Evolutionary conservation across 2,888 invertebrate genomes (phyloP).

Genomic region (Thymelicus lineola): DNA sequence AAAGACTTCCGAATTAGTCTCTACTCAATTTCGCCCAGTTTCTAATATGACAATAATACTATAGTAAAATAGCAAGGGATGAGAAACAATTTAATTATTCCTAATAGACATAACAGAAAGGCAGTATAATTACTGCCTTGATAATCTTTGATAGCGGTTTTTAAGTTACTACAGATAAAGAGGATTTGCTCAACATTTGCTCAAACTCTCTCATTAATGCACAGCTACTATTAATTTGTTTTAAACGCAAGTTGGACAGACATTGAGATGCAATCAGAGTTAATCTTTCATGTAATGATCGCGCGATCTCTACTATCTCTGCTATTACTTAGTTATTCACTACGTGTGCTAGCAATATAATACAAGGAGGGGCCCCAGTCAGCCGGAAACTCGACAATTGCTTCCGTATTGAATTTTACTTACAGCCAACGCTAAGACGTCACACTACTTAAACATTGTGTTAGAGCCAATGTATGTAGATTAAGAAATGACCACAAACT

Average conservation of each 20-base stretch:
- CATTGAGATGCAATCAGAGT: constrained; percentile 49
- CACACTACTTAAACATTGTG: constrained; percentile 1
- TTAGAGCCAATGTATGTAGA: background rate
- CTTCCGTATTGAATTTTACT: constrained; percentile 44
- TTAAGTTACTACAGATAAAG: no score
- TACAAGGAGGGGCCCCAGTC: constrained; percentile 43
- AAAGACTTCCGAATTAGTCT: no score
- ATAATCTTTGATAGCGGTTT: no score
- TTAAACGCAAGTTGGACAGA: constrained; percentile 2
- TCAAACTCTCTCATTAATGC: no score
- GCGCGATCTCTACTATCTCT: constrained; percentile 45
- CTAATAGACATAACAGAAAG: no score
- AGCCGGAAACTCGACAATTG: constrained; percentile 48
- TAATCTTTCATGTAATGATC: constrained; percentile 69
- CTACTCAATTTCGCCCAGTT: no score
- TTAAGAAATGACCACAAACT: background rate
- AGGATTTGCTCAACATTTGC: no score
- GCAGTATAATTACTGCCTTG: no score
- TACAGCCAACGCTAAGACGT: constrained; percentile 18
- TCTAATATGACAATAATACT: no score
- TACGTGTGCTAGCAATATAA: constrained; percentile 39
- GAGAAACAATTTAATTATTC: no score
- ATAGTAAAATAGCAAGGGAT: no score
- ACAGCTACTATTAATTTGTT: background rate
- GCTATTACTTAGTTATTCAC: constrained; percentile 43